Evolutionary conservation across 1,140 invertebrate genomes (phyloP).

Genomic region (Mycetomoellerius zeteki): DNA sequence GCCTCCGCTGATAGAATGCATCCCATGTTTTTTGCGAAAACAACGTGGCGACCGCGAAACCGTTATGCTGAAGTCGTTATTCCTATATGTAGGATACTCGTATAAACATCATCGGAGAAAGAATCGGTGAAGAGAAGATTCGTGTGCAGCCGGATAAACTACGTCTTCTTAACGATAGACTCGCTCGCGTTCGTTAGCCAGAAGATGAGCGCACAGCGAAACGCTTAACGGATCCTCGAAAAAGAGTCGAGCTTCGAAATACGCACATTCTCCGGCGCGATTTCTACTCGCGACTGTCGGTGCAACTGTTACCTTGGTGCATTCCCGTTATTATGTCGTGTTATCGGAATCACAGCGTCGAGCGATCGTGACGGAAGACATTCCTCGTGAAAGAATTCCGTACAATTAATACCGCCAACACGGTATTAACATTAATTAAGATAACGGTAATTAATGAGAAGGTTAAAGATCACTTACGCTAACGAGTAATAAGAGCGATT

Average conservation of each 20-base stretch:
- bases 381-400: constrained; percentile 30
- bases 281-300: constrained; percentile 21
- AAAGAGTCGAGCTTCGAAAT: constrained; percentile 45
- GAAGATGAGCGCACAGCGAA: constrained; percentile 25
- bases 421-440: background rate
- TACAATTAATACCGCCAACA: background rate
- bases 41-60: constrained; percentile 77
- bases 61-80: constrained; percentile 75
- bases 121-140: background rate
- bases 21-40: constrained; percentile 73
- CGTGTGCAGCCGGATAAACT: constrained; percentile 15
- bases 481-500: background rate
- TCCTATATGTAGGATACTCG: constrained; percentile 46
- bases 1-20: constrained; percentile 10
- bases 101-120: constrained; percentile 25
- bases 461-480: background rate
- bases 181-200: constrained; percentile 49
- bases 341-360: constrained; percentile 22
- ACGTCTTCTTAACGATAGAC: constrained; percentile 55
- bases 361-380: constrained; percentile 25
- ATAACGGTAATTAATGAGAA: constrained; percentile 21
- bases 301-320: constrained; percentile 54
- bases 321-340: constrained; percentile 57
- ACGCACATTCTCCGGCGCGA: constrained; percentile 40
- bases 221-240: constrained; percentile 56